These are phyloP conservation scores for Zaprionus tsacasi DNA, from an alignment of 1,140 invertebrate species.

Conservation along the genomic window DNA sequence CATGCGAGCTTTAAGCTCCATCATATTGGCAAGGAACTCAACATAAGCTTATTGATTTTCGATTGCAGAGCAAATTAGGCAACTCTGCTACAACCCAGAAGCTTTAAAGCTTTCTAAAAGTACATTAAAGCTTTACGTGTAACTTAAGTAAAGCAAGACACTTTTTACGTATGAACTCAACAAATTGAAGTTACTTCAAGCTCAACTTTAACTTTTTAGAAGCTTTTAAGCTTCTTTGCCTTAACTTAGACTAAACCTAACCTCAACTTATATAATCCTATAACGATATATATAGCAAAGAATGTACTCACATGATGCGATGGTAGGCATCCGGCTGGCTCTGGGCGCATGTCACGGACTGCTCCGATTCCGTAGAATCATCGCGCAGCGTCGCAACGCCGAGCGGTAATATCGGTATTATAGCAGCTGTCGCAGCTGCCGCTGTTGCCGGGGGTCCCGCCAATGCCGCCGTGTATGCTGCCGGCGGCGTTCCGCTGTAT, in stretches of 20 bases:
- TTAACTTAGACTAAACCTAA: not conserved
- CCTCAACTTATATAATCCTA: not conserved
- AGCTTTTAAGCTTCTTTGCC: not conserved
- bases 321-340: conserved; percentile 82
- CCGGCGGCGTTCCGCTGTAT: conserved; percentile 60
- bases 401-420: conserved; percentile 83
- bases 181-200: no score
- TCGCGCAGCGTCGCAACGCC: conserved; percentile 84
- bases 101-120: no score
- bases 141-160: no score
- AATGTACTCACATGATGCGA: conserved; percentile 82
- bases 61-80: no score
- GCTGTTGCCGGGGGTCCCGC: conserved; percentile 84
- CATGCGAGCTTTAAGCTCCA: no score
- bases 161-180: no score
- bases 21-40: no score
- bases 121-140: not conserved
- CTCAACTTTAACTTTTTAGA: not conserved
- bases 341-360: conserved; percentile 83
- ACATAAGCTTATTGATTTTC: no score
- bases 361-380: conserved; percentile 84
- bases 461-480: conserved; percentile 77
- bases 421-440: conserved; percentile 84
- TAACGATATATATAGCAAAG: not conserved
- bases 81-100: no score